Evolutionary conservation across 2,113 vertebrate genomes (phyloP), one percentile per base, ranked within the genome.

Genomic region (Gambusia holbrooki): DNA sequence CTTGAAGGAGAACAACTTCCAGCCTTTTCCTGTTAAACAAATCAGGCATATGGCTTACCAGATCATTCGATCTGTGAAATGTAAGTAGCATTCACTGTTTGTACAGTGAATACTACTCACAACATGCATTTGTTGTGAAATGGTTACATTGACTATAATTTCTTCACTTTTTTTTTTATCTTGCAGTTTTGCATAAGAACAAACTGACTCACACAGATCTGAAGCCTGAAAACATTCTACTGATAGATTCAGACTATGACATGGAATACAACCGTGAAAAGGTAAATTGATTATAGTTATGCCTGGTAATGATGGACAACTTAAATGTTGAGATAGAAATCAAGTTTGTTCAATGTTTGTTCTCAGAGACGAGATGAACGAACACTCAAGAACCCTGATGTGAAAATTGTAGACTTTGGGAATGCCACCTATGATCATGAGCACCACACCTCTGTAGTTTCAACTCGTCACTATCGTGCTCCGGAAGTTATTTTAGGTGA

Each of bases 221-320:
- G 86, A 99, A 99, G 85, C 98, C 98, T 75, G 98, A 99, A 94
- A 99, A 99, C 89, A 98, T 99, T 88, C 94, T 99, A 66, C 97
- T 99, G 92, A 95, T 99, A 87, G 94, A 97, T 74, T 97, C 97
- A 62, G 95, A 96, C 81, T 98, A 96, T 82, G 87, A 96, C 67
- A 92, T 98, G 76, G 94, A 96, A 79, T 99, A 98, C 82, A 98
- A 97, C 82, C 88, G 92, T 77, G 95, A 94, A 83, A 96, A 96
- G 96, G 98, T 98, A 87, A 94, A 94, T 79, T 1, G 22, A 29
- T 71, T 27, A 62, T 1, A 29, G 5, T 45, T 5, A 45, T 12
- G 40, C 14, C 22, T 19, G 14, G 28, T 35, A 10, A 30, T 33
- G 10, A 32, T 14, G 3, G 3, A 35, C 42, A 14, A 29, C 15